Evolutionary conservation across 2,888 invertebrate genomes (phyloP), one percentile per base, ranked within the genome.

Genomic region (Agrochola litura): DNA sequence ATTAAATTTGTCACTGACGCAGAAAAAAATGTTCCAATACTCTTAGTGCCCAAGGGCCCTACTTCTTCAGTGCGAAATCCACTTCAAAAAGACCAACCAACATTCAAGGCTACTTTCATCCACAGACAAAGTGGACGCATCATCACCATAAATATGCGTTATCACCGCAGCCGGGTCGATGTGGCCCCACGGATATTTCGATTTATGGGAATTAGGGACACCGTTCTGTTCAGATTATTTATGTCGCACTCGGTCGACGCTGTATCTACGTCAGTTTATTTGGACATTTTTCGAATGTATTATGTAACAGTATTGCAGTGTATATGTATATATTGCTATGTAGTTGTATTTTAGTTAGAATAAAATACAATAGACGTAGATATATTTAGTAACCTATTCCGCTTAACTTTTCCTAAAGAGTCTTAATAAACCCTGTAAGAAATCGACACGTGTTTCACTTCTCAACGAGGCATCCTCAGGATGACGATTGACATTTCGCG

Each of bases 201-300:
- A 94, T 93, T 92, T 94, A 93, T 93, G 92, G 84, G 92, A 91
- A 92, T 94, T 92, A 93, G 91, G 83, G 87, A 86, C 77, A 78
- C 76, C 80, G 82, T 77, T 78, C 83, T 79, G 80, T 88, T 79
- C 84, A 74, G 74, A 89, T 90, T 89, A 89, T 89, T 89, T 90
- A 89, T 89, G 90, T 88, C 86, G 58, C 73, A 85, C 77, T 86
- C 79, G 85, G 70, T 76, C 76, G 61, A 22, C 43, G 72, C 81
- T 82, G 81, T 88, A 76, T 82, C 76, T 77, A 68, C 72, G 67
- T 73, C 66, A 79, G 77, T 75, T 82, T 83, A 74, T 87, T 88
- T 74, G 64, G 72, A 77, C 68, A 77, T 80, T 82, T 86, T 82
- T 79, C 71, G 63, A 73, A 72, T 64, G 54, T 76, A 69, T 71